phyloP scores from a whole-genome alignment of 2,113 vertebrate genomes.

The Spea bombifrons region DNA sequence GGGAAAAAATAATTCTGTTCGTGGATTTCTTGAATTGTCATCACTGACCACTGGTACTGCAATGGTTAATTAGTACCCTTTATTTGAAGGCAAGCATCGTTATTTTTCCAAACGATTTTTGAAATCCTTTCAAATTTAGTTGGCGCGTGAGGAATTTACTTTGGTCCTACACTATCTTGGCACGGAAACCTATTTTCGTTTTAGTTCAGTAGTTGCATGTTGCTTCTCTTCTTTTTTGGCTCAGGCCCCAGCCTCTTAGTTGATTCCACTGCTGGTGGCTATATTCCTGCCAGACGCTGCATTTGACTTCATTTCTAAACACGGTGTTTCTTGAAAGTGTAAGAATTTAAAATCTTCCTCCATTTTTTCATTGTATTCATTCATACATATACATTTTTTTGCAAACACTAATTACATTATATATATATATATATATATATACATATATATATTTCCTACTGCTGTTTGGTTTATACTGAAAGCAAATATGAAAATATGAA shows the following conservation, averaged over 20 bases:
- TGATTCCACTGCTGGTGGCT: slow-evolving; percentile 55
- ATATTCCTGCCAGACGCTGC: slow-evolving; percentile 42
- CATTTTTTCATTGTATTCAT: slow-evolving; percentile 44
- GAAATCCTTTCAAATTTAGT: slow-evolving; percentile 62
- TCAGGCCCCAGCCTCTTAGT: slow-evolving; percentile 54
- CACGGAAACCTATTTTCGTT: slow-evolving; percentile 52
- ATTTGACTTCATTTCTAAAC: slow-evolving; percentile 51
- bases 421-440: too few species aligned
- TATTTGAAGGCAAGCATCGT: neutral
- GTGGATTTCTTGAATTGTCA: neutral
- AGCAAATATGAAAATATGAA: too few species aligned
- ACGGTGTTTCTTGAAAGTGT: slow-evolving; percentile 33
- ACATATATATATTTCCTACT: too few species aligned
- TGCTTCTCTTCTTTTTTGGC: slow-evolving; percentile 59
- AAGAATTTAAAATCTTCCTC: slow-evolving; percentile 20
- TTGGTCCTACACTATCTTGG: slow-evolving; percentile 65
- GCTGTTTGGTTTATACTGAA: too few species aligned
- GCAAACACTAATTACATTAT: neutral
- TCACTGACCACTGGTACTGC: neutral
- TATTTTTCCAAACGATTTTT: slow-evolving; percentile 31
- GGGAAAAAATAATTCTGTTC: neutral
- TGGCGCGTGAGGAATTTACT: slow-evolving; percentile 61
- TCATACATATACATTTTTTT: neutral
- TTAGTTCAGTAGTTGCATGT: slow-evolving; percentile 55
- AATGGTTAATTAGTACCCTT: neutral